phyloP scores from a whole-genome alignment of 1,140 invertebrate genomes.

The Anoplolepis gracilipes region DNA sequence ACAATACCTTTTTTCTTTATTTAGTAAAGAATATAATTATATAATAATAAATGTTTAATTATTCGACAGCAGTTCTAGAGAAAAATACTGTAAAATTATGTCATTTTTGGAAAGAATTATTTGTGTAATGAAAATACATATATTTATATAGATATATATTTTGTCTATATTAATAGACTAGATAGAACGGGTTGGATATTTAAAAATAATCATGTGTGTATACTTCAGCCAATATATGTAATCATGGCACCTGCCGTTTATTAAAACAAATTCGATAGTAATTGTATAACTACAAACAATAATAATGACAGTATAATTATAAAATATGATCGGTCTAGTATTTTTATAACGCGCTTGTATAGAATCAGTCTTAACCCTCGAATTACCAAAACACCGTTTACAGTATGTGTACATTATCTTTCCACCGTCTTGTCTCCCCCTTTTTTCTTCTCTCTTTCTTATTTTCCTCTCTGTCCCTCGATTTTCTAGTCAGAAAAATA shows the following conservation, averaged over 20 bases:
- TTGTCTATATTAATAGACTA: not conserved
- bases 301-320: constrained; percentile 78
- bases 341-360: constrained; percentile 73
- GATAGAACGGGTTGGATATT: not conserved
- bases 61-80: no score
- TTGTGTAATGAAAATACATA: no score
- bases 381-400: constrained; percentile 71
- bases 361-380: constrained; percentile 81
- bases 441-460: not conserved
- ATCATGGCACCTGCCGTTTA: constrained; percentile 84
- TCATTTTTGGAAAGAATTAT: no score
- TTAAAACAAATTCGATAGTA: constrained; percentile 82
- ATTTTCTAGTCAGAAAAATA: constrained; percentile 65
- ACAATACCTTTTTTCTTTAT: no score
- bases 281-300: constrained; percentile 81
- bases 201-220: not conserved
- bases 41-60: no score
- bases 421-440: not conserved
- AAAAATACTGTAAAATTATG: no score
- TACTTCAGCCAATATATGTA: constrained; percentile 65
- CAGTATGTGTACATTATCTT: constrained; percentile 23
- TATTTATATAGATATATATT: no score
- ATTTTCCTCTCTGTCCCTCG: not conserved
- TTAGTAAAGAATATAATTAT: no score
- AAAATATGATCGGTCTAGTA: constrained; percentile 79